A percentile compares a stretch with the other conserved stretches of the same genome.
These are phyloP conservation scores for Noctua fimbriata DNA, from an alignment of 2,888 invertebrate genomes.

Conservation along the genomic window DNA sequence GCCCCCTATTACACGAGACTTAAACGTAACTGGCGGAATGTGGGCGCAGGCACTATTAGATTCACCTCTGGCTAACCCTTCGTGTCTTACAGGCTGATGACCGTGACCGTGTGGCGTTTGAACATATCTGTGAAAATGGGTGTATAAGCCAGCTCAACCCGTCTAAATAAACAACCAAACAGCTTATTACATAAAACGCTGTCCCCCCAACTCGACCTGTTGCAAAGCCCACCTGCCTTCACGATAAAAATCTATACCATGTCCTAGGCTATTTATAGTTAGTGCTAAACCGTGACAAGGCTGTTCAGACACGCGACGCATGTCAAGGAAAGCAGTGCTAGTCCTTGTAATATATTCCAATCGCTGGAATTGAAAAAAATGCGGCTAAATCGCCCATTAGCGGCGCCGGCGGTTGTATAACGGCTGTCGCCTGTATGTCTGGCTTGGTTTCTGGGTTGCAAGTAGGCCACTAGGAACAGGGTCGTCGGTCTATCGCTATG, in stretches of 20 bases:
- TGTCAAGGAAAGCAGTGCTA: slow-evolving; percentile 58
- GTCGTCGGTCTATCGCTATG: background rate
- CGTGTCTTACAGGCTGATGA: too few species aligned
- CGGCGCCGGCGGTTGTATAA: slow-evolving; percentile 22
- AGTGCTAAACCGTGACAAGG: slow-evolving; percentile 58
- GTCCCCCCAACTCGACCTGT: slow-evolving; percentile 20
- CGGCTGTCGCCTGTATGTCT: slow-evolving; percentile 43
- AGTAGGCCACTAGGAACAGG: slow-evolving; percentile 40
- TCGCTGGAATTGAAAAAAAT: slow-evolving; percentile 42
- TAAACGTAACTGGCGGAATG: background rate
- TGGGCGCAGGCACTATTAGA: background rate
- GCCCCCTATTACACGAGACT: background rate
- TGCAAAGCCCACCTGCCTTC: slow-evolving; percentile 6
- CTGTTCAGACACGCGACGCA: slow-evolving; percentile 64
- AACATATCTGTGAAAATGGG: background rate
- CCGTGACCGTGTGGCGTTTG: too few species aligned
- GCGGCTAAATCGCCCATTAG: slow-evolving; percentile 1
- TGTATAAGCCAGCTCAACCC: background rate
- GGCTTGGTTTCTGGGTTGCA: slow-evolving; percentile 5
- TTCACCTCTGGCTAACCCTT: background rate
- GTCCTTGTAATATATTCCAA: slow-evolving; percentile 62
- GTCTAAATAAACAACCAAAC: background rate
- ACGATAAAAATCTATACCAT: slow-evolving; percentile 50
- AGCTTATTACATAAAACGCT: background rate
- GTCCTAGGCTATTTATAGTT: slow-evolving; percentile 35